Percentiles rank a stretch among this genome's conserved stretches.
Evolutionary conservation across 2,113 vertebrate genomes (phyloP).

Genomic region (Xiphophorus couchianus): DNA sequence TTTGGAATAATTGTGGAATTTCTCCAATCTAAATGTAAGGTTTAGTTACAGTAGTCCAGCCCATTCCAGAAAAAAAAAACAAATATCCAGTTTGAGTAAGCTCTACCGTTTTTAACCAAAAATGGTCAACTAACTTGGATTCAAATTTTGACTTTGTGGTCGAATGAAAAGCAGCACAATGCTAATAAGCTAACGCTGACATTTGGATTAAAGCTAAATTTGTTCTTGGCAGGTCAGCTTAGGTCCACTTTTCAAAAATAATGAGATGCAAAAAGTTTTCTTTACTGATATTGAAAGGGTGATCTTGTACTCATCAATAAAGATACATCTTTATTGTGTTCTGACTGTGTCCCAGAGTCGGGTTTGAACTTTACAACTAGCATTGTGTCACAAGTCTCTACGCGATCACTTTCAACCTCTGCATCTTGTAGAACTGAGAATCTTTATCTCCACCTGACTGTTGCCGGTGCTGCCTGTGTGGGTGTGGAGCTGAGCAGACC

Average conservation of each 20-base stretch:
- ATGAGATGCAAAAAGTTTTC: no score
- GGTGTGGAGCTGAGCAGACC: slow-evolving; percentile 30
- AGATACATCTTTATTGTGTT: neutral
- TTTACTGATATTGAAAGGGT: neutral
- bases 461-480: neutral
- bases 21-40: neutral
- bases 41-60: neutral
- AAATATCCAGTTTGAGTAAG: neutral
- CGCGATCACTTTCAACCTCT: neutral
- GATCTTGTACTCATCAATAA: neutral
- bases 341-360: neutral
- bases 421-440: neutral
- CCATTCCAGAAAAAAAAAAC: neutral
- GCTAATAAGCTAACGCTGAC: neutral
- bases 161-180: neutral
- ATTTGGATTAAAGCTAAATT: neutral
- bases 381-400: neutral
- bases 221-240: neutral
- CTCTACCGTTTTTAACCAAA: neutral
- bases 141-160: neutral
- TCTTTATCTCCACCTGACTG: neutral
- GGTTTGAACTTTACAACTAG: neutral
- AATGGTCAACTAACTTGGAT: neutral
- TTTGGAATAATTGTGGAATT: neutral
- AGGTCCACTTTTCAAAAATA: no score